phyloP scores from a whole-genome alignment of 2,113 vertebrate species.

The Mustela nigripes region DNA sequence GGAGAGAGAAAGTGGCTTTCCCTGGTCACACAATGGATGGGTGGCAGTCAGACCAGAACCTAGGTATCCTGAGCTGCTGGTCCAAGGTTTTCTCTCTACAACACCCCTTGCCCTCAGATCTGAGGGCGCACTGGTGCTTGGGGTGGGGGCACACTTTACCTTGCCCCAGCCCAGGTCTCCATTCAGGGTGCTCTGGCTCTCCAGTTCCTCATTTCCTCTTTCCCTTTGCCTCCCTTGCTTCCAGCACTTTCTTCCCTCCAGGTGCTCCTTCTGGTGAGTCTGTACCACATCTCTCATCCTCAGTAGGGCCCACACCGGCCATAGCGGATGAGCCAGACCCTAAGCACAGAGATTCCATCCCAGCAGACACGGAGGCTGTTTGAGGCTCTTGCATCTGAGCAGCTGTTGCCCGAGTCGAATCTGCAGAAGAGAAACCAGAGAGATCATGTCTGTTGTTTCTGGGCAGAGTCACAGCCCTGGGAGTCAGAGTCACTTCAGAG shows the following conservation, averaged over 20 bases:
- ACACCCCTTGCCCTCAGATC: too few species aligned
- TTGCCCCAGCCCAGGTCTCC: neutral
- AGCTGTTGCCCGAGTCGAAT: neutral
- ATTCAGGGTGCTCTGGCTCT: neutral
- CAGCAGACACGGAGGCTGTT: neutral
- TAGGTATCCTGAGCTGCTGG: neutral
- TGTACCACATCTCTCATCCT: neutral
- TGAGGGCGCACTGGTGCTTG: neutral
- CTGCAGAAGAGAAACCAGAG: neutral
- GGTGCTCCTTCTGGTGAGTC: neutral
- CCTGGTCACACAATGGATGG: neutral
- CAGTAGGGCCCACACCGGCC: neutral
- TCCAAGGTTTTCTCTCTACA: neutral
- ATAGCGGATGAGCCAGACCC: fast-evolving
- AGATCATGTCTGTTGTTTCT: neutral
- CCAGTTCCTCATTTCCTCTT: neutral
- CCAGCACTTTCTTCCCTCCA: neutral
- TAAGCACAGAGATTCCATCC: neutral
- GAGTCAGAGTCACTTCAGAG: neutral
- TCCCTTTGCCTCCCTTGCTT: neutral
- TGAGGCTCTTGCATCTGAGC: neutral
- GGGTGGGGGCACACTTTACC: neutral
- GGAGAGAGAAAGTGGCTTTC: neutral
- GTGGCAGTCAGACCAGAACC: neutral
- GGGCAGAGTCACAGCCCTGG: neutral